A percentile compares a stretch with the other conserved stretches of the same genome.
phyloP scores from a whole-genome alignment of 2,888 invertebrate genomes.

The Papilio elwesi region DNA sequence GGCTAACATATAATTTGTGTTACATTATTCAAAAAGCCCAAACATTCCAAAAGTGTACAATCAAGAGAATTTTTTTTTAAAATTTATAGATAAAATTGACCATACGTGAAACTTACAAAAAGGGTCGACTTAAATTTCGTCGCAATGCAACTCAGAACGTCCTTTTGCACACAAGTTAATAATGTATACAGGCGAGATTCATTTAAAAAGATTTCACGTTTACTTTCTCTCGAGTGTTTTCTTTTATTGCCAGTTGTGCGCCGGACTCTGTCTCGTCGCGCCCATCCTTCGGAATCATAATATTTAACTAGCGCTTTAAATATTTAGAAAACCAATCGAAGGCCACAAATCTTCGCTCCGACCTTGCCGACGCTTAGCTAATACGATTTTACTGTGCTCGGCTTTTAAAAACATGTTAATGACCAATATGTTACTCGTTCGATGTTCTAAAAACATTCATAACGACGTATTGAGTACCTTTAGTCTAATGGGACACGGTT shows the following conservation, averaged over 20 bases:
- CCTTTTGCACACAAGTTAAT: constrained; percentile 47
- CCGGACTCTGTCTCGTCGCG: constrained; percentile 45
- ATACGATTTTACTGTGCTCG: constrained; percentile 48
- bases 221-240: constrained; percentile 68
- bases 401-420: constrained; percentile 27
- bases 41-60: too few species aligned
- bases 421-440: constrained; percentile 24
- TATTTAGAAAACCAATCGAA: constrained; percentile 42
- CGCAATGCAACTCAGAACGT: constrained; percentile 36
- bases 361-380: constrained; percentile 55
- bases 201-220: constrained; percentile 69
- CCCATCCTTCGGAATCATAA: constrained; percentile 40
- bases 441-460: constrained; percentile 16
- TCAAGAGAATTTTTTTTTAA: too few species aligned
- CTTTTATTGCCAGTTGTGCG: constrained; percentile 56
- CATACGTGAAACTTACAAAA: constrained; percentile 43
- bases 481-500: neutral
- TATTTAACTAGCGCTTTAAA: constrained; percentile 38
- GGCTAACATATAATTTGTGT: too few species aligned
- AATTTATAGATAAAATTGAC: neutral
- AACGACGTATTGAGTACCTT: neutral
- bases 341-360: constrained; percentile 45
- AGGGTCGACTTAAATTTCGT: constrained; percentile 17
- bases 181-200: constrained; percentile 53
- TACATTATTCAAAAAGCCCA: too few species aligned